Evolutionary conservation across 2,888 invertebrate genomes (phyloP).

Genomic region (Tineola bisselliella): DNA sequence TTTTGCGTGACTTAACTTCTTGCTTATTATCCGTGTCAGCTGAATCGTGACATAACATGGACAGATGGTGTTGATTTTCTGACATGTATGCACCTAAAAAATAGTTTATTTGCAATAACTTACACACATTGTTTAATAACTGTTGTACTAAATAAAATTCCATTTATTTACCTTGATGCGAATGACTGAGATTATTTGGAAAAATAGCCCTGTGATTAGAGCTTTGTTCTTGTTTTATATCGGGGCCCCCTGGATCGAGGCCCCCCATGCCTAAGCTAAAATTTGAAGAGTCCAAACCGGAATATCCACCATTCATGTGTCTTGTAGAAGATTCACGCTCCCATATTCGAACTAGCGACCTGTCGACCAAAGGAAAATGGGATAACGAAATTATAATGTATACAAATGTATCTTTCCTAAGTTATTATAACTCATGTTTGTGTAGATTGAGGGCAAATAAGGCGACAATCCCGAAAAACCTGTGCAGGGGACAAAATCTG

Average conservation of each 20-base stretch:
- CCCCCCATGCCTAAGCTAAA: slow-evolving; percentile 76
- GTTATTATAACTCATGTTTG: too few relatives aligned
- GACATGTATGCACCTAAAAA: slow-evolving; percentile 50
- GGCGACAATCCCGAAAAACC: too few relatives aligned
- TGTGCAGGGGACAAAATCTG: too few relatives aligned
- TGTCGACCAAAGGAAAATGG: slow-evolving; percentile 18
- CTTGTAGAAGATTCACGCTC: slow-evolving; percentile 75
- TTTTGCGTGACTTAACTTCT: slow-evolving; percentile 67
- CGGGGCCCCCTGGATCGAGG: slow-evolving; percentile 72
- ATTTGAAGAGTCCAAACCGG: slow-evolving; percentile 61
- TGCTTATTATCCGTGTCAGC: slow-evolving; percentile 32
- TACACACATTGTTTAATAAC: too few relatives aligned
- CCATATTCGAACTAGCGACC: slow-evolving; percentile 85
- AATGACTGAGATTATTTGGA: slow-evolving; percentile 43
- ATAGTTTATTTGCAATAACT: background rate
- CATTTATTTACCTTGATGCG: slow-evolving; percentile 41
- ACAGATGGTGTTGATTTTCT: slow-evolving; percentile 56
- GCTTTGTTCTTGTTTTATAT: slow-evolving; percentile 50
- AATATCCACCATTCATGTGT: slow-evolving; percentile 63
- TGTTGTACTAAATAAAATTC: too few relatives aligned
- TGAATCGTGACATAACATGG: slow-evolving; percentile 51
- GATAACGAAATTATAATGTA: too few relatives aligned
- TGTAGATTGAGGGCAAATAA: too few relatives aligned
- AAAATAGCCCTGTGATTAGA: slow-evolving; percentile 44
- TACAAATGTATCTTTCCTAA: too few relatives aligned